Percentiles rank a stretch among this genome's conserved stretches.
Evolutionary conservation across 2,113 vertebrate species (phyloP).

Genomic region (Dendropsophus ebraccatus): DNA sequence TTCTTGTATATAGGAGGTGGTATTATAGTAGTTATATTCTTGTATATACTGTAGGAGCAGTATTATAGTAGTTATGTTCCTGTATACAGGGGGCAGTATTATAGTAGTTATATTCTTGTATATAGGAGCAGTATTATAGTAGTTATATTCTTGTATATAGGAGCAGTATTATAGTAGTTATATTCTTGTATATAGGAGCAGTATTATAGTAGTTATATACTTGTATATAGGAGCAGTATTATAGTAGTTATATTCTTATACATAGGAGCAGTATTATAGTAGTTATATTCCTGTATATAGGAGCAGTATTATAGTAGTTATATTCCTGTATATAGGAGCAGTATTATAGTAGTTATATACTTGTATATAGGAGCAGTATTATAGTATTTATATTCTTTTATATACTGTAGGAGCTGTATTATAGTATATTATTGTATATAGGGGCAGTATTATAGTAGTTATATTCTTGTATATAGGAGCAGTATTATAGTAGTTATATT

Average conservation of each 20-base stretch:
- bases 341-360: too few relatives aligned
- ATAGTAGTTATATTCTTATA: not conserved
- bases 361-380: too few relatives aligned
- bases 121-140: not conserved
- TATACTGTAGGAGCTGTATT: too few relatives aligned
- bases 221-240: not conserved
- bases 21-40: not conserved
- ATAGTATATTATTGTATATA: too few relatives aligned
- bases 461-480: too few relatives aligned
- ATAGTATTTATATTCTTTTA: too few relatives aligned
- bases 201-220: slow-evolving; percentile 12
- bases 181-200: not conserved
- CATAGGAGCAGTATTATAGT: not conserved
- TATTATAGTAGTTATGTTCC: not conserved
- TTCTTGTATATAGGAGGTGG: not conserved
- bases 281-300: not conserved
- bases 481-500: too few relatives aligned
- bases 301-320: not conserved
- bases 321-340: too few relatives aligned
- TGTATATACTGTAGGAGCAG: not conserved
- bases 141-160: slow-evolving; percentile 2
- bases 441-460: too few relatives aligned
- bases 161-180: slow-evolving; percentile 1
- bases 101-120: slow-evolving; percentile 11
- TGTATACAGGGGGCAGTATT: not conserved